Evolutionary conservation across 2,888 invertebrate species (phyloP), one percentile per base, ranked within the genome.

Genomic region (Apeira syringaria): DNA sequence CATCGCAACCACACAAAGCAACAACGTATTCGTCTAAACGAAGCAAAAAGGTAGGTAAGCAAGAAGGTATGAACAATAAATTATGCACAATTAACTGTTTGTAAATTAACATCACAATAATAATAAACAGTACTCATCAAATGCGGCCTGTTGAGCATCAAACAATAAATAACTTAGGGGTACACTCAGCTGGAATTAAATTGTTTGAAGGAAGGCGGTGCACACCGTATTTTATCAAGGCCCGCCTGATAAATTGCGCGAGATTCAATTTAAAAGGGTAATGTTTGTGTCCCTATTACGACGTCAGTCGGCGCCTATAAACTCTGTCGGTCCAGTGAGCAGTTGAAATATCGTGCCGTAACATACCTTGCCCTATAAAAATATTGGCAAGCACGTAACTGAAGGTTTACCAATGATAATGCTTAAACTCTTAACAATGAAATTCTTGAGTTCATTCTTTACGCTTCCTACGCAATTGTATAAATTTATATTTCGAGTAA

Each of bases 201-300:
- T 72, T 69, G 72, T 76, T 74, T 61, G 54, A 64, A 65, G 64
- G 66, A 64, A 60, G 55, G 61, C 56, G 66, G 64, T 45, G 45
- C 33, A 37, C 33, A 25, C 5, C 22, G 58, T 51, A 61, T 83
- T 82, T 85, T 83, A 83, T 78, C 77, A 70, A 70, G 64, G 60
- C 59, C 51, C 62, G 62, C 42, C 72, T 82, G 81, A 84, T 86
- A 83, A 85, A 86, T 86, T 81, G 83, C 72, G 53, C 66, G 67
- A 84, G 81, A 85, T 86, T 85, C 84, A 84, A 86, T 86, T 85
- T 85, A 84, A 85, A 86, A 83, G 82, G 85, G 81, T 80, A 84
- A 83, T 85, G 81, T 83, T 85, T 84, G 82, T 79, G 80, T 74
- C 80, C 82, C 80, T 82, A 84, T 84, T 82, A 83, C 80, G 69